Evolutionary conservation across 2,113 vertebrate genomes (phyloP).

Genomic region (Cyanocitta stelleri): DNA sequence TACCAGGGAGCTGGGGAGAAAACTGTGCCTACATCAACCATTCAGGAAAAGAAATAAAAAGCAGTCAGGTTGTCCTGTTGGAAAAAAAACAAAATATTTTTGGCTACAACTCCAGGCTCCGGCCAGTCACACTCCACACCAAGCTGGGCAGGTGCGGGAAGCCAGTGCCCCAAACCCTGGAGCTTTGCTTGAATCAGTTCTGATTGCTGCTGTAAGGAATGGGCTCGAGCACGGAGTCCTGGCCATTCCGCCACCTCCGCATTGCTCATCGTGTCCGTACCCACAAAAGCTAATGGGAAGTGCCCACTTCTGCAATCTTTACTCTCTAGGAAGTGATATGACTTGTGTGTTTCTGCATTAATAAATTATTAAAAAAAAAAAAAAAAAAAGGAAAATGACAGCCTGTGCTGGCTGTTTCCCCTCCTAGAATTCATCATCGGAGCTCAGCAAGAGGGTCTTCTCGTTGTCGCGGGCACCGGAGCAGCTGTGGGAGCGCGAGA

Average conservation of each 20-base stretch:
- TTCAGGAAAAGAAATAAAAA: background rate
- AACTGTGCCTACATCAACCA: background rate
- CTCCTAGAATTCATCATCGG: constrained; percentile 89
- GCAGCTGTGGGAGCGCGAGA: constrained; percentile 85
- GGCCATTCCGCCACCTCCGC: background rate
- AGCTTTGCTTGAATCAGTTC: background rate
- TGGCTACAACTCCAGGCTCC: background rate
- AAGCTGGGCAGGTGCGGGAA: background rate
- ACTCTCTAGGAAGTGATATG: constrained; percentile 58
- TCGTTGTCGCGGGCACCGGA: constrained; percentile 83
- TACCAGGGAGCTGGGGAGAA: background rate
- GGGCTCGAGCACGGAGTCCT: background rate
- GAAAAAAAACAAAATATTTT: background rate
- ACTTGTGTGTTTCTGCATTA: constrained; percentile 60
- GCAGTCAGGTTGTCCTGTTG: background rate
- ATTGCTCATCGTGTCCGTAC: background rate
- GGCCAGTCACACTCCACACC: background rate
- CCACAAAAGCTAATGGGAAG: constrained; percentile 24
- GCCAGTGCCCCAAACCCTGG: background rate
- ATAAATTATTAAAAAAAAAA: constrained; percentile 49
- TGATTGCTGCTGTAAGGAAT: background rate
- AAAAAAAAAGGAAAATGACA: background rate
- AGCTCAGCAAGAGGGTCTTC: constrained; percentile 92
- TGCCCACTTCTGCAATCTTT: constrained; percentile 22
- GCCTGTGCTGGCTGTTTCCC: background rate